phyloP scores from a whole-genome alignment of 2,113 vertebrate genomes.

The Barbus barbus region DNA sequence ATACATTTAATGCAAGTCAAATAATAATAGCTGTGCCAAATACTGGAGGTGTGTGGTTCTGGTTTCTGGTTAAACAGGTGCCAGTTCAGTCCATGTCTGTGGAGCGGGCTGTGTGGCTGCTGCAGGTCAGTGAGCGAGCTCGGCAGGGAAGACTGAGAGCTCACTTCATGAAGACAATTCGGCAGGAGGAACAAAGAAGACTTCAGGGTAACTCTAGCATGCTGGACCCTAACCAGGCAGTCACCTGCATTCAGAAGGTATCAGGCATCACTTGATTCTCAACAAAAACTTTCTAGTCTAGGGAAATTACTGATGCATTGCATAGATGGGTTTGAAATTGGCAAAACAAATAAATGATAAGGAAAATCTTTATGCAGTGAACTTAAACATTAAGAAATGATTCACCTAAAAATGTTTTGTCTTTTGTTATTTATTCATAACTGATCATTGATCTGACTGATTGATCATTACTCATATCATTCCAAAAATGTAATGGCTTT shows the following conservation, averaged over 20 bases:
- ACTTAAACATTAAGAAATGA: not conserved
- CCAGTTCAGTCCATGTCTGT: slow-evolving; percentile 51
- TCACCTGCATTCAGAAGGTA: slow-evolving; percentile 82
- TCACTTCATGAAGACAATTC: slow-evolving; percentile 76
- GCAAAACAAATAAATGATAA: not conserved
- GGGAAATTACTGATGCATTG: not conserved
- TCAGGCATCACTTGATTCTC: not conserved
- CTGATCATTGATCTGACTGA: too few relatives aligned
- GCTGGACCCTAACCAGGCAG: slow-evolving; percentile 60
- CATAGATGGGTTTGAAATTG: not conserved
- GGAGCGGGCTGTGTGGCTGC: slow-evolving; percentile 69
- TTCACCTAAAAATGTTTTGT: not conserved
- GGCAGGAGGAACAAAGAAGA: slow-evolving; percentile 65
- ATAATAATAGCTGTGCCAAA: not conserved
- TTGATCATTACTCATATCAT: too few relatives aligned
- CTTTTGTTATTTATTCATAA: not conserved
- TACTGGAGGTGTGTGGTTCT: not conserved
- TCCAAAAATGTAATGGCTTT: not conserved
- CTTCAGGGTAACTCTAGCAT: not conserved
- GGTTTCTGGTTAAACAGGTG: slow-evolving; percentile 54
- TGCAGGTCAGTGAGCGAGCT: slow-evolving; percentile 81
- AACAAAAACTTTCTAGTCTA: not conserved
- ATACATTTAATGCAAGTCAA: not conserved
- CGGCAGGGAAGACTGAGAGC: slow-evolving; percentile 80
- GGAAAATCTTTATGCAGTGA: not conserved